Evolutionary conservation across 2,113 vertebrate species (phyloP), one percentile per base, ranked within the genome.

Genomic region (Perca schrenkii): DNA sequence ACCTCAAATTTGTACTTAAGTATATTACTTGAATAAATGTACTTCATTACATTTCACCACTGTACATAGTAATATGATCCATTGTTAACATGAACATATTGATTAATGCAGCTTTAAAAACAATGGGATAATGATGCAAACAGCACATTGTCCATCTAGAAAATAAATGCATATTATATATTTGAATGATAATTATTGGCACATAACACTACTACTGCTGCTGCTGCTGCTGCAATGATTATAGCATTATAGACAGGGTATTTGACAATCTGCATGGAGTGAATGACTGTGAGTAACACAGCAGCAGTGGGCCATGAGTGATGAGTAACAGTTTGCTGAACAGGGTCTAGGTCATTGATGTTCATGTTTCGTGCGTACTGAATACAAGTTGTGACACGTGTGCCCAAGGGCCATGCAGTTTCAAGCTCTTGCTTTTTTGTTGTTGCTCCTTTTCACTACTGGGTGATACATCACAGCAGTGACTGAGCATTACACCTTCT

Each of bases 331-430:
- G 63, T 79, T 75, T 57, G 49, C 47, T 8, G 22, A 62, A 65
- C 2, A 2, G 43, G 58, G 52, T 82, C 58, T 77, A 80, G 82
- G 86, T 80, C 75, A 43, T n/a, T 11, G 58, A 70, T 60, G 68
- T 74, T 82, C 22, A 0, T 34, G 65, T 73, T 81, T 49, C 3
- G 3, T 63, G 60, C 25, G 8, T 2, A 21, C 64, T 40, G 53
- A 56, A 61, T 36, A 22, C 58, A 40, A 74, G 46, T 25, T 50
- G 57, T 77, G 67, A 82, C 70, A 73, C 2, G 2, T 53, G 63
- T 21, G 53, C 66, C 47, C n/a, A 11, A 47, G 43, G 71, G 63
- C 67, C 28, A 5, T 17, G 12, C 34, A 79, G 22, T n/a, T 36
- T 68, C 21, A 28, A 28, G 21, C 57, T 15, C 52, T 34, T 47